Conservation (phyloP, 2,113 vertebrate species). For the Amazona vittata region DNA sequence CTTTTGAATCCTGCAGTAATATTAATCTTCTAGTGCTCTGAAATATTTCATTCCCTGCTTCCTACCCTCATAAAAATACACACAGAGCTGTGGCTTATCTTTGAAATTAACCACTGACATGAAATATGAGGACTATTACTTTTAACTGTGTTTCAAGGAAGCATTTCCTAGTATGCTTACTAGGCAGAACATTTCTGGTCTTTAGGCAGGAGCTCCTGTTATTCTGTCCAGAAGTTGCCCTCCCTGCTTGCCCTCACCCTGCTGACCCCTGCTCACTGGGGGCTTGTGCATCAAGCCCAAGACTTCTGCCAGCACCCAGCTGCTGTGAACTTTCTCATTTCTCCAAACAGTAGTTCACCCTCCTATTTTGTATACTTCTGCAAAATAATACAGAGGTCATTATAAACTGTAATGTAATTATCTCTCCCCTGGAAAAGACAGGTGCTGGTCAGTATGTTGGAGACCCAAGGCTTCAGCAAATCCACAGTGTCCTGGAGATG, state of each 20-base stretch:
- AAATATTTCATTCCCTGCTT: constrained; percentile 31
- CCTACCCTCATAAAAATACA: constrained; percentile 46
- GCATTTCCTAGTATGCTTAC: constrained; percentile 5
- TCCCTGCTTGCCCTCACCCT: not conserved
- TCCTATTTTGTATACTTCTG: not conserved
- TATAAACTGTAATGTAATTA: not conserved
- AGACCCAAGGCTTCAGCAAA: not conserved
- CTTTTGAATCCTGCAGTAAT: not conserved
- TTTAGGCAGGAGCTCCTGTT: not conserved
- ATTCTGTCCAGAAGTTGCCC: not conserved
- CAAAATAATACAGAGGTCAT: not conserved
- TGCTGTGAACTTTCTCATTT: not conserved
- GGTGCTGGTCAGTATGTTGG: not conserved
- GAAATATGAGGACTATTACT: constrained; percentile 49
- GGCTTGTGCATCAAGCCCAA: not conserved
- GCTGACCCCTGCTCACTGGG: rapidly evolving
- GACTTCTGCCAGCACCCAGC: not conserved
- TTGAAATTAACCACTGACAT: constrained; percentile 59
- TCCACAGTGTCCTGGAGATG: not conserved
- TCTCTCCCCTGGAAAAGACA: not conserved
- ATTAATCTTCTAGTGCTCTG: constrained; percentile 22
- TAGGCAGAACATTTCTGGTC: not conserved
- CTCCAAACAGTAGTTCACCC: not conserved
- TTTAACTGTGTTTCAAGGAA: constrained; percentile 47
- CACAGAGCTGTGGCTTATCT: constrained; percentile 37